Conservation (phyloP, 1,140 invertebrate genomes). For the Brachionus rotundiformis region DNA sequence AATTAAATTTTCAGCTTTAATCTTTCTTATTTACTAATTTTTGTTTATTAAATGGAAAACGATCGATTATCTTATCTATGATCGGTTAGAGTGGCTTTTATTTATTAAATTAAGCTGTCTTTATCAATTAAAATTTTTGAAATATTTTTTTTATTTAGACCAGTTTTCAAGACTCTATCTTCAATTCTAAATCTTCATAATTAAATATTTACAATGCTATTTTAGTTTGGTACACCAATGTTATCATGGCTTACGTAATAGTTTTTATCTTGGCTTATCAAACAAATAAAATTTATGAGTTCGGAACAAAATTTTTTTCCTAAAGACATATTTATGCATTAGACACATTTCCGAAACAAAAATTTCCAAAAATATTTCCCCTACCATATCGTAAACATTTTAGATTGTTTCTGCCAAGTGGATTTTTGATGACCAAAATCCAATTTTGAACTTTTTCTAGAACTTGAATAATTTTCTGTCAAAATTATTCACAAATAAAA, state of each 20-base stretch:
- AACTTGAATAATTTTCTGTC: no score
- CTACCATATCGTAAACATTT: neutral
- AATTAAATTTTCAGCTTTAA: neutral
- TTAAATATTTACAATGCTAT: neutral
- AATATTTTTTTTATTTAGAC: neutral
- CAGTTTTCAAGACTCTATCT: neutral
- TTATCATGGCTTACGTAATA: constrained; percentile 8
- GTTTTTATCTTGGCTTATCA: neutral
- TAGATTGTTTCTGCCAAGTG: neutral
- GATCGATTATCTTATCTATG: neutral
- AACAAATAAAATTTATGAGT: neutral
- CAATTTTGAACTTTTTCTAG: no score
- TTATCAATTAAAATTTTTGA: neutral
- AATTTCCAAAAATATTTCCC: neutral
- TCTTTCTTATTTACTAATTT: neutral
- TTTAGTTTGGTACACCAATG: neutral
- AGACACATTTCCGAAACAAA: neutral
- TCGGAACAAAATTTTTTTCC: neutral
- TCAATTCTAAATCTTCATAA: neutral
- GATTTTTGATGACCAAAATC: no score
- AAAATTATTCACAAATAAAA: no score
- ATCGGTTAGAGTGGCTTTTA: constrained; percentile 4
- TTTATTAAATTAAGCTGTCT: neutral
- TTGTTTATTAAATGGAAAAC: neutral
- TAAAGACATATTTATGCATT: neutral